Evolutionary conservation across 2,113 vertebrate genomes (phyloP), one percentile per base, ranked within the genome.

Genomic region (Sula dactylatra): DNA sequence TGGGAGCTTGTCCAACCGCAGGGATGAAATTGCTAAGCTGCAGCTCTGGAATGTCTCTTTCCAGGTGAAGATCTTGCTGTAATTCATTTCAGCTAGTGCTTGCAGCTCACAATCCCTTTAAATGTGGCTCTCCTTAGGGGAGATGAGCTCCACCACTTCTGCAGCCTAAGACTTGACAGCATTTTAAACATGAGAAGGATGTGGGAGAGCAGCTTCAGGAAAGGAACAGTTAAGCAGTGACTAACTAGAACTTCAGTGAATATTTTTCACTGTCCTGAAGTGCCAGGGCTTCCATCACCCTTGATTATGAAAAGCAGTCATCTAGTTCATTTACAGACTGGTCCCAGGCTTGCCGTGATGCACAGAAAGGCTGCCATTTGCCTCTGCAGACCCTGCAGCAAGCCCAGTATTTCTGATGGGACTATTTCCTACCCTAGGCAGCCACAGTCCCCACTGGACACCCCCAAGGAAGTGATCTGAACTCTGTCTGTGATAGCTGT

Each of bases 401-500:
- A 78, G 47, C n/a, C 65, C 4, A 2, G 4, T 9, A 44, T 44
- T 64, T 71, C 81, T 86, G 29, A 66, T 16, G 32, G 17, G 10
- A 22, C 26, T 36, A 25, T 20, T 42, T 67, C 36, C 61, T n/a
- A 40, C 7, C n/a, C 6, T 15, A 52, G 44, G 36, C 34, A 64
- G 40, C 9, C n/a, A 4, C 29, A 36, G 32, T 38, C 56, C 52
- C 9, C 36, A 12, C 22, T 31, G 32, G 50, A 80, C 34, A 86
- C 0, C 13, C 20, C 54, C 31, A 78, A 26, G 6, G 59, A 81
- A 66, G 59, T 3, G 0, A 69, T 26, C 31, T 54, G 40, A 69
- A 72, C 12, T 65, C 34, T 0, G 0, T 38, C 45, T 0, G 0
- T 21, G 17, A 52, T 5, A 56, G 25, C 11, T 50, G 11, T 14